Base-by-base conservation (phyloP, 2,113 vertebrate genomes). In the Malurus cyaneus region DNA sequence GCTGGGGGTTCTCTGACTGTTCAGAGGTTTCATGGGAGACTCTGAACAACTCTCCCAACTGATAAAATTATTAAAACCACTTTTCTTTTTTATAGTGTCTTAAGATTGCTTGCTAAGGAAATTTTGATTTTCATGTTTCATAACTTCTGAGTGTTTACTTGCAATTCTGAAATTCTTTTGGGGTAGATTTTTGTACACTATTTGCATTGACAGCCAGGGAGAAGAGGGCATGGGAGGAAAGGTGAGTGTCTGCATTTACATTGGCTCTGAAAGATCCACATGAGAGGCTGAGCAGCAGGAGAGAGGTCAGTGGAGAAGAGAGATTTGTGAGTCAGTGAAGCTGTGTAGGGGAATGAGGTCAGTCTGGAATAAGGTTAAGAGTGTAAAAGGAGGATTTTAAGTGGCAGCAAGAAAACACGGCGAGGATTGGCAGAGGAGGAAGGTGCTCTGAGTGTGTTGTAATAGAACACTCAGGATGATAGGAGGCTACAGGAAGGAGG, bases 311-410 rank as follows among this genome's bases (percentile, higher is more conserved):
- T 78, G 62, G 85, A 95, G 85, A 89, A 93, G 52, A 88, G 89
- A 88, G 64, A 78, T 97, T 88, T 96, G 74, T 92, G 71, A 88
- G 89, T 95, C 92, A 92, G 64, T 83, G 82, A 93, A 92, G 69
- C 90, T 86, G 72, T 69, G 86, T 91, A 89, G 88, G 57, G 56
- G 83, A 86, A 93, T 79, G 86, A 93, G 88, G 88, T 95, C 18
- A 69, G 74, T 90, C 77, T 91, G 92, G 86, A 95, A 90, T 96
- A 92, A 90, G 95, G 92, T 96, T 94, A 96, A 94, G 89, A 95
- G 94, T 64, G 90, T 94, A 60, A 73, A 89, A 93, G 67, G 52
- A 93, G 72, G 82, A 73, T 86, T 93, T 89, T 64, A 88, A 88
- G 56, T 64, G 41, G 24, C 41, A 39, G 12, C 41, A 59, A 61